These are phyloP conservation scores for Trachemys scripta DNA, from an alignment of 2,113 vertebrate species.

Conservation along the genomic window DNA sequence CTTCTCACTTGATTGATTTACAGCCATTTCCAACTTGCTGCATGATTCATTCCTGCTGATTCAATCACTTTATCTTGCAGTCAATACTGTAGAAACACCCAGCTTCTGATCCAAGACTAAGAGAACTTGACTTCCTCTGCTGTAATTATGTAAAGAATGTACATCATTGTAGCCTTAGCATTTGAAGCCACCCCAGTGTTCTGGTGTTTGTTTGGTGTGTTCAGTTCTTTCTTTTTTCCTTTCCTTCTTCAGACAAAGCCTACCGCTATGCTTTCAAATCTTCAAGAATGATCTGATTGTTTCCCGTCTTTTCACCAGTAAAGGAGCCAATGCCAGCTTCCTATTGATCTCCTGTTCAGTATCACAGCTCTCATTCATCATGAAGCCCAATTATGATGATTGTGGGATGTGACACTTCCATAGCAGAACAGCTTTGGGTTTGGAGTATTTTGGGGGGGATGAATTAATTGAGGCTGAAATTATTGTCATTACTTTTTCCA, in stretches of 20 bases:
- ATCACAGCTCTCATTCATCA: conserved; percentile 27
- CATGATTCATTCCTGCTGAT: conserved; percentile 16
- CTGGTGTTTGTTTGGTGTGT: background rate
- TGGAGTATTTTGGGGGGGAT: background rate
- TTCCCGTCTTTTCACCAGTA: conserved; percentile 40
- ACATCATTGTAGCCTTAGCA: background rate
- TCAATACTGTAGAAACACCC: background rate
- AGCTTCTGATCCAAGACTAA: background rate
- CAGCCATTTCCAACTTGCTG: conserved; percentile 16
- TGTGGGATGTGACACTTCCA: conserved; percentile 38
- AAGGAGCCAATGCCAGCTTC: conserved; percentile 5
- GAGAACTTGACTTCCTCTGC: conserved; percentile 36
- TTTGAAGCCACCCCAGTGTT: conserved; percentile 12
- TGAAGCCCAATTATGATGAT: conserved; percentile 29
- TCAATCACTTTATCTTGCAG: background rate
- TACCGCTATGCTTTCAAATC: conserved; percentile 50
- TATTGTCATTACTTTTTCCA: conserved; percentile 23
- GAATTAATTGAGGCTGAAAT: background rate
- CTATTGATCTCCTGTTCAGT: conserved; percentile 5
- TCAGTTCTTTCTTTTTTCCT: background rate
- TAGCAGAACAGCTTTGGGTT: conserved; percentile 37
- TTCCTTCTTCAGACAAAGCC: background rate
- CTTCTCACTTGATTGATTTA: conserved; percentile 27
- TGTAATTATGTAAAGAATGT: conserved; percentile 20
- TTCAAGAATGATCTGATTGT: conserved; percentile 40